Evolutionary conservation across 1,140 invertebrate species (phyloP).

Genomic region (Episyrphus balteatus): DNA sequence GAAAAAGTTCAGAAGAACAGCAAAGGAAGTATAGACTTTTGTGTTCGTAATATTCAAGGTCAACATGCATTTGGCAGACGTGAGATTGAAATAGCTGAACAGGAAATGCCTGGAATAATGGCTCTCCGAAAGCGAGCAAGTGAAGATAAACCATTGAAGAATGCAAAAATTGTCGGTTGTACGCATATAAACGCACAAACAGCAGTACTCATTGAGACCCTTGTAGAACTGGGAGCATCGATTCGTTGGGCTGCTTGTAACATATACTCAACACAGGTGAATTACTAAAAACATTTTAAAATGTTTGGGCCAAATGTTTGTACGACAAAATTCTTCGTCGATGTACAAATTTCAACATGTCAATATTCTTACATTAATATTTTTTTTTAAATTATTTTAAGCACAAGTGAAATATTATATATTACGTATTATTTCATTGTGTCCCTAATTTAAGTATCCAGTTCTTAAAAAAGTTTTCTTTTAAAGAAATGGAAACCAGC

Average conservation of each 20-base stretch:
- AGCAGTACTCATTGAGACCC: constrained; percentile 89
- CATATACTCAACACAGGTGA: constrained; percentile 90
- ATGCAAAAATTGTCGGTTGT: constrained; percentile 93
- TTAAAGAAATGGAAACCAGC: no score
- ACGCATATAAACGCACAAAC: constrained; percentile 98
- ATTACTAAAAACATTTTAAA: constrained; percentile 8
- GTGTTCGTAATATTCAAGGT: constrained; percentile 78
- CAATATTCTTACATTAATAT: no score
- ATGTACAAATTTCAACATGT: no score
- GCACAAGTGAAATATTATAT: no score
- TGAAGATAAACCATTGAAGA: constrained; percentile 88
- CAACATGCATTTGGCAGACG: constrained; percentile 86
- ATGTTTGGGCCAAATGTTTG: constrained; percentile 1
- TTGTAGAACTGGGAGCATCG: constrained; percentile 79
- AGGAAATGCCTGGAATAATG: constrained; percentile 96
- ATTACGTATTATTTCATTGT: no score
- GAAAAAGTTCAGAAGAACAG: constrained; percentile 75
- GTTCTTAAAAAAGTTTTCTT: no score
- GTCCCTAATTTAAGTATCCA: no score
- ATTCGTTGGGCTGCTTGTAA: constrained; percentile 95
- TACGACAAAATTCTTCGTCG: constrained; percentile 7
- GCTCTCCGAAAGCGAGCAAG: constrained; percentile 79
- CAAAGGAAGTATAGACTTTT: constrained; percentile 73
- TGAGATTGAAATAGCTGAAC: constrained; percentile 98
- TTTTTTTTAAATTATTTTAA: no score